Evolutionary conservation across 2,888 invertebrate genomes (phyloP).

Genomic region (Dusona sp.): DNA sequence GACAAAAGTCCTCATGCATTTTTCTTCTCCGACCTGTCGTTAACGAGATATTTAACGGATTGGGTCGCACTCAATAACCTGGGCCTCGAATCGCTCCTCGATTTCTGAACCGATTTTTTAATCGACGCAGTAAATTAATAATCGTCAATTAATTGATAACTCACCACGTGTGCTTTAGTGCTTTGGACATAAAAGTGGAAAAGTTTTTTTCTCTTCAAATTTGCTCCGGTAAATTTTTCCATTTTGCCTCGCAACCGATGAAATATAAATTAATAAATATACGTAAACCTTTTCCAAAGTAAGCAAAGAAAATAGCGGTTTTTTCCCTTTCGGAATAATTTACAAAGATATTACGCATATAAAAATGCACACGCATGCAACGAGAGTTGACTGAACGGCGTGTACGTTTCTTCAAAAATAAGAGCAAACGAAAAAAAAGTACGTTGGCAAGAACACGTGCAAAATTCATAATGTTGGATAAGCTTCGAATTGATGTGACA

Average conservation of each 20-base stretch:
- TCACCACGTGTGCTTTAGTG: not conserved
- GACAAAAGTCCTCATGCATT: not conserved
- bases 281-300: not conserved
- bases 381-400: not conserved
- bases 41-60: not conserved
- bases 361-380: not conserved
- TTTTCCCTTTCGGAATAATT: not conserved
- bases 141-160: not conserved
- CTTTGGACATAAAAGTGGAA: not conserved
- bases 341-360: not conserved
- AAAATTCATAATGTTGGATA: slow-evolving; percentile 48
- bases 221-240: too few species aligned
- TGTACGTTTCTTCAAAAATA: not conserved
- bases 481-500: slow-evolving; percentile 28
- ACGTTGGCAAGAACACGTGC: slow-evolving; percentile 16
- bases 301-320: not conserved
- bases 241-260: too few species aligned
- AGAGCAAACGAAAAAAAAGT: not conserved
- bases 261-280: too few species aligned
- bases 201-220: not conserved
- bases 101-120: not conserved
- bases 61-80: not conserved
- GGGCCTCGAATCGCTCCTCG: too few species aligned
- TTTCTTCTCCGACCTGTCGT: not conserved
- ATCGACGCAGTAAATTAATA: not conserved